Evolutionary conservation across 1,140 invertebrate species (phyloP), one percentile per base, ranked within the genome.

Genomic region (Adoxophyes honmai): DNA sequence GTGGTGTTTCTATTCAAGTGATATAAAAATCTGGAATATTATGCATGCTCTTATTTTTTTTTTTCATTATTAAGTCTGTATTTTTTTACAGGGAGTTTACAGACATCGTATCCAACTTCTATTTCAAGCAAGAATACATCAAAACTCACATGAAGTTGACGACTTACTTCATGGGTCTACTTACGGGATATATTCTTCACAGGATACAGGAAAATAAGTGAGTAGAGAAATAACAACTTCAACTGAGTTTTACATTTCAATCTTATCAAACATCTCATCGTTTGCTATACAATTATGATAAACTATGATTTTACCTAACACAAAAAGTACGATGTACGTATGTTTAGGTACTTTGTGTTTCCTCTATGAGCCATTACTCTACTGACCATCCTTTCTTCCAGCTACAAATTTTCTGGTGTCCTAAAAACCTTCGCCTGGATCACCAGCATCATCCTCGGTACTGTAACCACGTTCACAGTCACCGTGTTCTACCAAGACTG

Each of bases 71-170:
- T n/a, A n/a, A n/a, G n/a, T n/a, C n/a, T n/a, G n/a, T n/a, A n/a
- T 66, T 52, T 70, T 59, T 73, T 89, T 90, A 56, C 75, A 93
- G 93, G 44, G 93, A 93, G 85, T 81, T 93, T 10, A 79, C 86
- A 16, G 93, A 94, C 70, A 89, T 93, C 52, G 86, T 90, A 1
- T 78, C 73, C 7, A 93, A 94, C 70, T 81, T 83, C 34, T 94
- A 93, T 61, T 94, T 93, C 65, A 90, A 88, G 59, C 90, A 88
- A 35, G 90, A 89, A 4, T 94, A 94, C 59, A 92, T 94, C 1
- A 93, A 93, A 73, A 94, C 93, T 1, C 93, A 94, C 66, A 93
- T 93, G 91, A 90, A 93, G 72, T 92, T 93, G 44, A 91, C 85
- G 44, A 89, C 92, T 0, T 94, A 94, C 65, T 91, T 91, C 60